These are phyloP conservation scores for Campylorhamphus procurvoides DNA, from an alignment of 2,113 vertebrate species.

Conservation along the genomic window DNA sequence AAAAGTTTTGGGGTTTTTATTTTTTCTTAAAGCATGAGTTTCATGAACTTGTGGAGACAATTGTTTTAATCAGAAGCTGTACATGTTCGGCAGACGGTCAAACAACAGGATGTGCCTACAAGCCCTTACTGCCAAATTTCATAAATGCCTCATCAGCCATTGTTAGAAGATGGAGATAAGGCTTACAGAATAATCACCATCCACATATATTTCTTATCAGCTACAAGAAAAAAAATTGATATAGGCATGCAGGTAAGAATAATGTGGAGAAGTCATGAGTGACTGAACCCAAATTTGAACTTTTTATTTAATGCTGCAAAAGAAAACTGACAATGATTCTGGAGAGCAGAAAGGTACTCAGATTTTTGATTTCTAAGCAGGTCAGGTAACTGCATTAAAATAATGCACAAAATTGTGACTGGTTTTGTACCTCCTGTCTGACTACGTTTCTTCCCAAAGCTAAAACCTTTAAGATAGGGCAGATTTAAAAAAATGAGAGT, in stretches of 20 bases:
- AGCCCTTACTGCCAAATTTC: neutral
- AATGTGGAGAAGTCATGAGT: neutral
- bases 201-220: neutral
- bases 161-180: neutral
- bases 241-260: neutral
- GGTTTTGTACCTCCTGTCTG: neutral
- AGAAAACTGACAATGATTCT: neutral
- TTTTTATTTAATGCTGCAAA: neutral
- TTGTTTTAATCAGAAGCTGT: neutral
- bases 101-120: neutral
- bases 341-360: neutral
- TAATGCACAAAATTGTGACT: neutral
- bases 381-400: neutral
- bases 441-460: neutral
- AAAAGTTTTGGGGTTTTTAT: neutral
- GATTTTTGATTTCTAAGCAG: neutral
- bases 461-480: neutral
- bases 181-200: neutral
- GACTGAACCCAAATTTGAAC: neutral
- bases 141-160: neutral
- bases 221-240: neutral
- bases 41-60: neutral
- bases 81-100: neutral
- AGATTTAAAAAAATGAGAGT: neutral
- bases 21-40: neutral